phyloP scores from a whole-genome alignment of 2,797 vertebrate species.

The Enteromius argenteus region DNA sequence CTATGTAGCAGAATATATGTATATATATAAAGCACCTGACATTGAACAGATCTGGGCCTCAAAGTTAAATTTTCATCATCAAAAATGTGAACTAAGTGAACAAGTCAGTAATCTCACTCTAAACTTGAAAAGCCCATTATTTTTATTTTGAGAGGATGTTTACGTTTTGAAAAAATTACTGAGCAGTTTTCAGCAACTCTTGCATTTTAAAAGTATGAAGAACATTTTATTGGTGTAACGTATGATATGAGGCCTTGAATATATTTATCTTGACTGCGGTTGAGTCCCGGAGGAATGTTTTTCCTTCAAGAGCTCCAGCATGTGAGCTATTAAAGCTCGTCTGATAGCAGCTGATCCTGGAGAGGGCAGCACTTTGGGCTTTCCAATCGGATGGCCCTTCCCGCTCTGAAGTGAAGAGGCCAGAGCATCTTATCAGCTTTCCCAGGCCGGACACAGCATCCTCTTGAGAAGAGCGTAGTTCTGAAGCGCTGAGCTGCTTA shows the following conservation, averaged over 20 bases:
- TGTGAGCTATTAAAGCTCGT: constrained; percentile 62
- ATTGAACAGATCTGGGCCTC: not conserved
- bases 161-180: not conserved
- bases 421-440: constrained; percentile 76
- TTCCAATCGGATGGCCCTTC: constrained; percentile 58
- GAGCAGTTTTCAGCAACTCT: not conserved
- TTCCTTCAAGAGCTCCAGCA: constrained; percentile 38
- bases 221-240: no score
- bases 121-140: not conserved
- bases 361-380: constrained; percentile 56
- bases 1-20: not conserved
- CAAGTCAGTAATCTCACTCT: not conserved
- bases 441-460: constrained; percentile 79
- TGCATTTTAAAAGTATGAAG: not conserved
- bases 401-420: constrained; percentile 68
- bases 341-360: constrained; percentile 63
- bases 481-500: constrained; percentile 56
- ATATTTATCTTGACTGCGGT: not conserved
- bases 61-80: not conserved
- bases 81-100: not conserved
- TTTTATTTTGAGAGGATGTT: not conserved
- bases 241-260: not conserved
- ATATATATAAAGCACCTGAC: no score
- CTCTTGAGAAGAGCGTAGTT: constrained; percentile 75
- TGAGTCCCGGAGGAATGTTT: constrained; percentile 43